phyloP scores from a whole-genome alignment of 2,888 invertebrate species.

The Chrysolina haemoptera region DNA sequence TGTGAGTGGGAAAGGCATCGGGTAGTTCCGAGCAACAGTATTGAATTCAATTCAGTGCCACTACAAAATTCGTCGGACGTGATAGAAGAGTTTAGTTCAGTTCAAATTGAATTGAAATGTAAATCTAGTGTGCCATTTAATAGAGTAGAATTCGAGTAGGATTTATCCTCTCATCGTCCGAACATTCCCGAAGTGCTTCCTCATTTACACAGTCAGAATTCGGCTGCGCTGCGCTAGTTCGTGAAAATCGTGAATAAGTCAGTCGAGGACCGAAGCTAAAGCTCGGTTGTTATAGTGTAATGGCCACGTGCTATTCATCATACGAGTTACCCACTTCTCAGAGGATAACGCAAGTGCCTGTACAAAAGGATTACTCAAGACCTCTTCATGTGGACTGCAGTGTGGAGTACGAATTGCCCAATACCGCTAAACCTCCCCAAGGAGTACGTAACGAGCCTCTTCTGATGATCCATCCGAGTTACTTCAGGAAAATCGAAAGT shows the following conservation, averaged over 20 bases:
- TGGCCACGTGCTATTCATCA: slow-evolving; percentile 67
- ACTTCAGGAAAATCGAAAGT: slow-evolving; percentile 89
- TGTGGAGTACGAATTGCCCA: slow-evolving; percentile 92
- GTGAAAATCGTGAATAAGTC: slow-evolving; percentile 32
- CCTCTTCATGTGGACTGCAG: slow-evolving; percentile 93
- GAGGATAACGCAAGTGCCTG: slow-evolving; percentile 67
- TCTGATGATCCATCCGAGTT: slow-evolving; percentile 92
- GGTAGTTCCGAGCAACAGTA: background rate
- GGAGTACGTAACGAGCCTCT: slow-evolving; percentile 87
- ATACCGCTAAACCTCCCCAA: slow-evolving; percentile 89
- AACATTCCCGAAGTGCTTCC: slow-evolving; percentile 6
- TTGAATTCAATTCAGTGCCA: background rate
- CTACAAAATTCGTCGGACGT: background rate
- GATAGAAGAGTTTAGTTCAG: background rate
- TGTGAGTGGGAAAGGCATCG: slow-evolving; percentile 33
- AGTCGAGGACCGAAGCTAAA: slow-evolving; percentile 60
- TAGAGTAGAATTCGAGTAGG: background rate
- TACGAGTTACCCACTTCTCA: slow-evolving; percentile 67
- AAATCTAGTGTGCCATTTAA: background rate
- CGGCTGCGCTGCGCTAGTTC: slow-evolving; percentile 32
- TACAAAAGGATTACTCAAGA: slow-evolving; percentile 86
- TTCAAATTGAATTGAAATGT: background rate
- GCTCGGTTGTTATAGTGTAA: slow-evolving; percentile 61
- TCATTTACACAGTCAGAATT: background rate
- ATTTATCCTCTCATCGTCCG: background rate